A percentile compares a stretch with the other conserved stretches of the same genome.
Evolutionary conservation across 2,888 invertebrate species (phyloP).

Genomic region (Folsomia candida): DNA sequence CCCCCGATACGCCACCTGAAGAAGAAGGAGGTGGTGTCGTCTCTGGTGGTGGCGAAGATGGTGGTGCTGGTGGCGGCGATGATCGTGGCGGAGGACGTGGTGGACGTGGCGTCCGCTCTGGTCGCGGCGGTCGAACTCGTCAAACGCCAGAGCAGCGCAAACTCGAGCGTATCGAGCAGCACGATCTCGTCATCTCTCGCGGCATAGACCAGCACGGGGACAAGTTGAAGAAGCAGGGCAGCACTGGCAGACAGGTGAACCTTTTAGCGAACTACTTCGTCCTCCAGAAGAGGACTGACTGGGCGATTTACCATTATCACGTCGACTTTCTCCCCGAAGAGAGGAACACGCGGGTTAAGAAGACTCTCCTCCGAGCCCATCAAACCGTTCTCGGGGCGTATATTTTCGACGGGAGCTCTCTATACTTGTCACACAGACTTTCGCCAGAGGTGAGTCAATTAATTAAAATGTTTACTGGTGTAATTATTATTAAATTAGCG

Average conservation of each 20-base stretch:
- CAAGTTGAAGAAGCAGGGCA: constrained; percentile 9
- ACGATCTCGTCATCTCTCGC: constrained; percentile 27
- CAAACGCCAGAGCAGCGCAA: constrained; percentile 1
- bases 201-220: constrained; percentile 5
- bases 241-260: constrained; percentile 52
- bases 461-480: too few relatives aligned
- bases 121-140: constrained; percentile 21
- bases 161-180: constrained; percentile 16
- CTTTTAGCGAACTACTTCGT: constrained; percentile 69
- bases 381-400: constrained; percentile 59
- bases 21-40: constrained; percentile 7
- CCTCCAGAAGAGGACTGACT: constrained; percentile 62
- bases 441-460: constrained; percentile 50
- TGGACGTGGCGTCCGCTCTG: constrained; percentile 22
- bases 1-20: background rate
- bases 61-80: constrained; percentile 15
- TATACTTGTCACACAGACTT: constrained; percentile 63
- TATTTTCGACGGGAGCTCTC: constrained; percentile 71
- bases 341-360: constrained; percentile 64
- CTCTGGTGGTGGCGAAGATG: background rate
- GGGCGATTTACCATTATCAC: constrained; percentile 72
- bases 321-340: constrained; percentile 73
- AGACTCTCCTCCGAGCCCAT: constrained; percentile 62
- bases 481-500: too few relatives aligned
- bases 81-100: constrained; percentile 24